Evolutionary conservation across 64 coral and sea anemone genomes (phyloP), one percentile per base, ranked within the genome.

Genomic region (Montipora capricornis): DNA sequence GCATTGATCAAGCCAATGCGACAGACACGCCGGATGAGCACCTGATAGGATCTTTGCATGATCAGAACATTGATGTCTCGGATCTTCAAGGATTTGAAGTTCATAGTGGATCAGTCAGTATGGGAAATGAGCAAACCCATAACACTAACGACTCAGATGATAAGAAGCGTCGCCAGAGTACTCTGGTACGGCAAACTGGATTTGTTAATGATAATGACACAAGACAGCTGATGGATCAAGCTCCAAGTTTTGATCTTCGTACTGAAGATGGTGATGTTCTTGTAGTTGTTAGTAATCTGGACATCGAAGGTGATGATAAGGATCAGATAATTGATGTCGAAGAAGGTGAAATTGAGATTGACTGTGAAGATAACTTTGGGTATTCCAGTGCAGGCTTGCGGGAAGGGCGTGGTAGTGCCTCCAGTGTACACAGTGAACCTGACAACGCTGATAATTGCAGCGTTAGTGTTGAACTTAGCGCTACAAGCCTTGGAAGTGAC

Each of bases 401-500:
- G 8, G 74, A 98, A 13, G 89, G 93, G 2, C 83, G 78, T 49
- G 96, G 96, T 11, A 95, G 93, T 47, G 88, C 93, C 11, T 95
- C 89, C 29, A 98, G 96, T 80, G 89, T 89, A 14, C 89, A 92
- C 46, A 98, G 93, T 76, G 96, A 98, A 4, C 83, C 93, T 12
- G 93, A 98, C 9, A 69, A 95, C 59, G 96, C 96, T 9, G 96
- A 98, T 45, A 91, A 91, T 64, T 95, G 89, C 47, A 98, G 93
- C 83, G 80, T 95, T 26, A 98, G 96, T 83, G 93, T 89, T 16
- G 96, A 68, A 55, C 69, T 98, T 20, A 98, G 96, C 88, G 96
- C 95, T 2, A 89, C 93, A 68, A 98, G 93, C 76, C 87, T 98
- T 62, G 96, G 96, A 51, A 98, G 96, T 87, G 96, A 95, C 58